Evolutionary conservation across 2,113 vertebrate genomes (phyloP).

Genomic region (Hemichromis elongatus): DNA sequence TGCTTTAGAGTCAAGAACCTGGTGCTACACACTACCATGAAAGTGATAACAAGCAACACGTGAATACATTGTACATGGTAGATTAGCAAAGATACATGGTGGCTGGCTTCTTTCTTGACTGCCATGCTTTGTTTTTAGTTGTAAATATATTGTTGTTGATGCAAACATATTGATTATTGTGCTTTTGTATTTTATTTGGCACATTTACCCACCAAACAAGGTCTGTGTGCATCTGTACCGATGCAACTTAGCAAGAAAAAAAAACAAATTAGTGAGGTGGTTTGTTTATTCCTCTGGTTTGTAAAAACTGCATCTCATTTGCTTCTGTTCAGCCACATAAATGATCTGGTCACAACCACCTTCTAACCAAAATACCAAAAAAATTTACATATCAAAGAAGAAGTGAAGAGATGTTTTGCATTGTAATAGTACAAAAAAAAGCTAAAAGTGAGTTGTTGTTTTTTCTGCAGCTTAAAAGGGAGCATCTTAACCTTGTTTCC

Average conservation of each 20-base stretch:
- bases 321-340: neutral
- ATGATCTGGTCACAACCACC: neutral
- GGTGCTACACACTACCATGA: neutral
- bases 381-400: neutral
- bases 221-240: accelerated
- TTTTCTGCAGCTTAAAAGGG: neutral
- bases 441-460: neutral
- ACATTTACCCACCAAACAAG: neutral
- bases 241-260: neutral
- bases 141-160: accelerated
- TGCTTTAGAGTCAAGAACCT: neutral
- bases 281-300: neutral
- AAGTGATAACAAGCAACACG: accelerated
- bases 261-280: accelerated
- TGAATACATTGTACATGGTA: neutral
- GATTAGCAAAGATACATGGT: neutral
- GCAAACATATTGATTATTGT: neutral
- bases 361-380: neutral
- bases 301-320: neutral
- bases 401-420: neutral
- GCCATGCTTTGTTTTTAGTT: neutral
- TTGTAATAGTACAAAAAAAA: neutral
- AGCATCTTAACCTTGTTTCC: neutral
- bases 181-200: neutral
- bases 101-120: neutral